Percentiles rank a stretch among this genome's conserved stretches.
phyloP scores from a whole-genome alignment of 2,113 vertebrate genomes.

The Corythoichthys haematopterus region DNA sequence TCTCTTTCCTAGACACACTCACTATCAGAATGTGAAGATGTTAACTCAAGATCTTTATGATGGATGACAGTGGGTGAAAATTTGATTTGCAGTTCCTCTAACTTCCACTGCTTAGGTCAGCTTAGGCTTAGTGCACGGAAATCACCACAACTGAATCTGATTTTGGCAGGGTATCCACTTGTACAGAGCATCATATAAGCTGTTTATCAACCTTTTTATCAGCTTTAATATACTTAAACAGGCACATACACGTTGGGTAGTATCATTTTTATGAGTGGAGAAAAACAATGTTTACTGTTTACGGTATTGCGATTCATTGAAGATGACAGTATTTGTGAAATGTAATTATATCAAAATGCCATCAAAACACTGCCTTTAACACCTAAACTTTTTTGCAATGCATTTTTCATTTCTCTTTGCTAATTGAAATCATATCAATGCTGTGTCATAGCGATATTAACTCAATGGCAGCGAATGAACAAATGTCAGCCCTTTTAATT shows the following conservation, averaged over 20 bases:
- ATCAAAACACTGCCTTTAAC: too few species aligned
- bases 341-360: too few species aligned
- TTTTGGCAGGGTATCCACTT: not conserved
- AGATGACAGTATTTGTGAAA: too few species aligned
- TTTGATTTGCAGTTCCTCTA: not conserved
- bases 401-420: too few species aligned
- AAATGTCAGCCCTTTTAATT: too few species aligned
- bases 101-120: not conserved
- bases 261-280: constrained; percentile 2
- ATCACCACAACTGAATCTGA: constrained; percentile 1
- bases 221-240: not conserved
- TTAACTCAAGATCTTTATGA: not conserved
- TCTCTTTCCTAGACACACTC: not conserved
- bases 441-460: too few species aligned
- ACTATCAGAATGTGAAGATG: not conserved
- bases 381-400: too few species aligned
- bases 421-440: too few species aligned
- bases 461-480: too few species aligned
- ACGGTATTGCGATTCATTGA: too few species aligned
- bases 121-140: not conserved
- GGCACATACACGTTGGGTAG: not conserved
- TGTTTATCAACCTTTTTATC: constrained; percentile 3
- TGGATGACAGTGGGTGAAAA: not conserved
- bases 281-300: constrained; percentile 3
- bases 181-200: constrained; percentile 9